Conservation (phyloP, 2,113 vertebrate species). For the Hucho hucho region DNA sequence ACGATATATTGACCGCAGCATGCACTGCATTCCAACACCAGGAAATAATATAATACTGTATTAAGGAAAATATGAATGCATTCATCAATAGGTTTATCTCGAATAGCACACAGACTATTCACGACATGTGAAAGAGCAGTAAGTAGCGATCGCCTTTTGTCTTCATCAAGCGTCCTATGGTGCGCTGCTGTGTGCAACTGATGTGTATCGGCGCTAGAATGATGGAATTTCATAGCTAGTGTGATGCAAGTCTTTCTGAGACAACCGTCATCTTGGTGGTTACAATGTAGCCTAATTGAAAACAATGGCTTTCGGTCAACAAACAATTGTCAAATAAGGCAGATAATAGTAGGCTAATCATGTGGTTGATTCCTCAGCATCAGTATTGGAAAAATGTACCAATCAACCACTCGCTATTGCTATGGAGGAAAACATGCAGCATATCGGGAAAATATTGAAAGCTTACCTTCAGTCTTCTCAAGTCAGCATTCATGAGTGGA, state of each 20-base stretch:
- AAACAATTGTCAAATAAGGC: background rate
- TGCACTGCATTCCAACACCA: no score
- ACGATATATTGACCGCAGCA: no score
- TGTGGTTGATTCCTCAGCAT: background rate
- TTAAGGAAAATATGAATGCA: no score
- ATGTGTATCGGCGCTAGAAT: background rate
- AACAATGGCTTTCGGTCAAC: background rate
- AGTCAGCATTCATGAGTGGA: slow-evolving; percentile 2
- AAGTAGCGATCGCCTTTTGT: background rate
- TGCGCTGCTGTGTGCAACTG: slow-evolving; percentile 1
- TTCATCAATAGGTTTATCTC: no score
- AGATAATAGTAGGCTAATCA: background rate
- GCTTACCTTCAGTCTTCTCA: slow-evolving; percentile 6
- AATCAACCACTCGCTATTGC: background rate
- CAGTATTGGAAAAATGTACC: background rate
- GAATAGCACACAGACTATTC: no score
- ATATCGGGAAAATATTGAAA: background rate
- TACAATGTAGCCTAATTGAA: background rate
- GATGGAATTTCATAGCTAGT: background rate
- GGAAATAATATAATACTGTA: no score
- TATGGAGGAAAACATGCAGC: background rate
- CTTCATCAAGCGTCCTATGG: background rate
- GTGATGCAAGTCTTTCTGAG: background rate
- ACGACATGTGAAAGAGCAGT: no score
- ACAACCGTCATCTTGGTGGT: background rate